Conservation (phyloP, 2,113 vertebrate species). For the Jaculus jaculus region DNA sequence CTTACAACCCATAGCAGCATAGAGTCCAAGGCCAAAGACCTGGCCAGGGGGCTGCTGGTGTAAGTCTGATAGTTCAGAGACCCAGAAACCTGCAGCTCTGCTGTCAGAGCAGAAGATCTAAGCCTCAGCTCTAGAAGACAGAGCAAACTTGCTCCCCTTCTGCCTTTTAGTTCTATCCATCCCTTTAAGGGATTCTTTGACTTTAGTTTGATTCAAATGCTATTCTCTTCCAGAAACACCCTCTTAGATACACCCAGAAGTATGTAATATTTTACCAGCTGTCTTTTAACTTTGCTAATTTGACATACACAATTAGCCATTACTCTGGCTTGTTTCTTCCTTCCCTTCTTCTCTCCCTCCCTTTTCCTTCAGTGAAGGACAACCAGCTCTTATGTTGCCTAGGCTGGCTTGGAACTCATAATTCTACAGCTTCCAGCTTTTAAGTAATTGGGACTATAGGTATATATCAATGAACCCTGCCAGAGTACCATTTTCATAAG, state of each 20-base stretch:
- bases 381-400: background rate
- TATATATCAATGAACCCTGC: background rate
- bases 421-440: background rate
- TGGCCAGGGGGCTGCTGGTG: background rate
- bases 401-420: background rate
- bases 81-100: too few relatives aligned
- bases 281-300: background rate
- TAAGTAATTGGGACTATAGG: background rate
- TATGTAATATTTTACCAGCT: background rate
- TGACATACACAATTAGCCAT: background rate
- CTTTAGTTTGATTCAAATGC: background rate
- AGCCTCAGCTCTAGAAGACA: background rate
- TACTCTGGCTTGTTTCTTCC: background rate
- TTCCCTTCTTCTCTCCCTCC: too few relatives aligned
- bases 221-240: background rate
- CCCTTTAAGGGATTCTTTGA: background rate
- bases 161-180: background rate
- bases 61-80: background rate
- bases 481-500: background rate
- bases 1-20: background rate
- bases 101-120: background rate
- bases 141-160: background rate
- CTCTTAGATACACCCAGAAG: background rate
- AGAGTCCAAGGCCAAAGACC: background rate
- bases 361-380: too few relatives aligned